A percentile compares a stretch with the other conserved stretches of the same genome.
Evolutionary conservation across 2,113 vertebrate genomes (phyloP).

Genomic region (Dunckerocampus dactyliophorus): DNA sequence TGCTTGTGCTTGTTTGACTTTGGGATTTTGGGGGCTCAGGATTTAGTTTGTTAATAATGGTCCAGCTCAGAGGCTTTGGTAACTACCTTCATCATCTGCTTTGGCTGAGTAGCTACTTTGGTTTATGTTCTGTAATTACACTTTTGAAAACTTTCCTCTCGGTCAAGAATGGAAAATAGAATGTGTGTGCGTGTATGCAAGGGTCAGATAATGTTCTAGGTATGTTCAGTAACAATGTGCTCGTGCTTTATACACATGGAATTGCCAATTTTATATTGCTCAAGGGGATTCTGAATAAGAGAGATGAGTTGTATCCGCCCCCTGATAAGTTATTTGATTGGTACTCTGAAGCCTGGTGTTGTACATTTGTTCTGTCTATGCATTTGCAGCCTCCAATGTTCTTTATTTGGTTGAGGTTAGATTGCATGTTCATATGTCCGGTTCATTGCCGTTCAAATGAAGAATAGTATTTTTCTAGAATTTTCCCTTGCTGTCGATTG

Average conservation of each 20-base stretch:
- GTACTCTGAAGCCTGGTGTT: neutral
- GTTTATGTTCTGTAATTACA: slow-evolving; percentile 36
- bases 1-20: slow-evolving; percentile 48
- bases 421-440: neutral
- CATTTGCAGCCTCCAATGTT: neutral
- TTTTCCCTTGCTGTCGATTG: neutral
- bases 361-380: neutral
- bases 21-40: slow-evolving; percentile 37
- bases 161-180: slow-evolving; percentile 9
- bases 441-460: neutral
- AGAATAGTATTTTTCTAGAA: slow-evolving; percentile 9
- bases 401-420: neutral
- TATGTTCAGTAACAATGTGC: slow-evolving; percentile 16
- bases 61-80: slow-evolving; percentile 37
- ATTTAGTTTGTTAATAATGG: slow-evolving; percentile 50
- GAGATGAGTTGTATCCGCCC: slow-evolving; percentile 13
- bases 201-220: slow-evolving; percentile 13
- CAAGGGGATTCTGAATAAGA: slow-evolving; percentile 13
- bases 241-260: slow-evolving; percentile 6
- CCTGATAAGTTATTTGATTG: neutral
- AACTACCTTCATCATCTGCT: slow-evolving; percentile 27
- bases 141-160: slow-evolving; percentile 12
- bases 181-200: slow-evolving; percentile 3
- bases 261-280: slow-evolving; percentile 15
- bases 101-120: slow-evolving; percentile 26